A percentile compares a stretch with the other conserved stretches of the same genome.
Conservation (phyloP, 2,797 vertebrate species). For the Halcyon leucocephala region DNA sequence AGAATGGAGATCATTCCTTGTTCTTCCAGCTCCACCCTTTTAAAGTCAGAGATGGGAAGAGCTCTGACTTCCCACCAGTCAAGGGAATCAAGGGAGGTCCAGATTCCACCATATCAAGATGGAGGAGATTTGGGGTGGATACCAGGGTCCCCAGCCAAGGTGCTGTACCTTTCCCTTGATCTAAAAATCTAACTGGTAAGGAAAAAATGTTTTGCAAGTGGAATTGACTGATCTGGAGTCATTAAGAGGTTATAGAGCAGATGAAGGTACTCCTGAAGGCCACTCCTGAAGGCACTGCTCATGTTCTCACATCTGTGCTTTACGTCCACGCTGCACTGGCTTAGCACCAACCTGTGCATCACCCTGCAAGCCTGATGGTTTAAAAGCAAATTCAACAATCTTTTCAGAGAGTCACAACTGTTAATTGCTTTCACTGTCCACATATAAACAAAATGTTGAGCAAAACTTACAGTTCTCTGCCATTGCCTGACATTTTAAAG, state of each 20-base stretch:
- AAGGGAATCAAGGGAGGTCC: not conserved
- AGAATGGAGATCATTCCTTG: not conserved
- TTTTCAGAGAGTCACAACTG: not conserved
- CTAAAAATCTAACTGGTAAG: not conserved
- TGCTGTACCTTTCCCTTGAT: not conserved
- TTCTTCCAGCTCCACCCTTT: not conserved
- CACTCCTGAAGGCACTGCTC: not conserved
- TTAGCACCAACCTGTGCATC: not conserved
- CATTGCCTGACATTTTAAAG: constrained; percentile 96
- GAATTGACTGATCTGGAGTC: not conserved
- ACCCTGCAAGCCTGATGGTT: not conserved
- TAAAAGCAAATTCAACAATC: not conserved
- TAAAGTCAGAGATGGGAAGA: not conserved
- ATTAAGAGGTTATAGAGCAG: not conserved
- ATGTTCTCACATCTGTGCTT: not conserved
- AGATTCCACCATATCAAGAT: not conserved
- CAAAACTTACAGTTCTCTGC: constrained; percentile 93
- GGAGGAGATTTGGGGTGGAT: not conserved
- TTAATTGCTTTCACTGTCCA: not conserved
- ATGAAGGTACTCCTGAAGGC: not conserved
- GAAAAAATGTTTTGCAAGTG: not conserved
- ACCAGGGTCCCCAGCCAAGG: not conserved
- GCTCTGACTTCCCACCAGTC: not conserved
- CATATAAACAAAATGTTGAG: not conserved
- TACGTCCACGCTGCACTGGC: not conserved